A percentile compares a stretch with the other conserved stretches of the same genome.
Evolutionary conservation across 2,888 invertebrate genomes (phyloP).

Genomic region (Axea sp.): DNA sequence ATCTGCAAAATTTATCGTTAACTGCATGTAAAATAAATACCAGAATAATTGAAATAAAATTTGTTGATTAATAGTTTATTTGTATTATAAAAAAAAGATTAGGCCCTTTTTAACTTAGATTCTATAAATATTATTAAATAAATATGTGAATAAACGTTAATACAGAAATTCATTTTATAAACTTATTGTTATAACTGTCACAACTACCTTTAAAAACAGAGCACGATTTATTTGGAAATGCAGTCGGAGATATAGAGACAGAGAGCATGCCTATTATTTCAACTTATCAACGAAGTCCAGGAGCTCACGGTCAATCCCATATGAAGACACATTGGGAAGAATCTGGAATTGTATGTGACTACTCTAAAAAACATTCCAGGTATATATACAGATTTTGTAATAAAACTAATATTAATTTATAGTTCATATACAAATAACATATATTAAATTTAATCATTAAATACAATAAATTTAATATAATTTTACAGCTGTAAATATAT

Average conservation of each 20-base stretch:
- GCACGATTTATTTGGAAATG: conserved; percentile 80
- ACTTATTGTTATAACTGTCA: neutral
- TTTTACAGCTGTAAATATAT: too few species aligned
- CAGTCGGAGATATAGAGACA: conserved; percentile 70
- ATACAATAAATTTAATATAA: too few species aligned
- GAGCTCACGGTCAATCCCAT: conserved; percentile 66
- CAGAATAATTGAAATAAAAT: too few species aligned
- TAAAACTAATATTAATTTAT: too few species aligned
- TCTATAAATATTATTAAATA: too few species aligned
- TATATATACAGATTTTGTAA: conserved; percentile 43
- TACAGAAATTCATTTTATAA: neutral
- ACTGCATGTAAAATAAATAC: too few species aligned
- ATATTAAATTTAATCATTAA: too few species aligned
- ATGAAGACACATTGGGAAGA: conserved; percentile 85
- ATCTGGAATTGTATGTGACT: conserved; percentile 77
- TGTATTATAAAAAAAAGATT: too few species aligned
- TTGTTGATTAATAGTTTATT: too few species aligned
- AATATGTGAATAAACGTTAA: neutral
- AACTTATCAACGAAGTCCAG: conserved; percentile 72
- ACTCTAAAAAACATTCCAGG: conserved; percentile 75
- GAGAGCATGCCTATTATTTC: conserved; percentile 72
- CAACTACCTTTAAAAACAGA: conserved; percentile 84
- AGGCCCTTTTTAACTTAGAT: too few species aligned
- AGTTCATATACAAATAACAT: too few species aligned
- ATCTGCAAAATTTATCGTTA: too few species aligned